Conservation (phyloP, 2,113 vertebrate species). For the Neomonachus schauinslandi region DNA sequence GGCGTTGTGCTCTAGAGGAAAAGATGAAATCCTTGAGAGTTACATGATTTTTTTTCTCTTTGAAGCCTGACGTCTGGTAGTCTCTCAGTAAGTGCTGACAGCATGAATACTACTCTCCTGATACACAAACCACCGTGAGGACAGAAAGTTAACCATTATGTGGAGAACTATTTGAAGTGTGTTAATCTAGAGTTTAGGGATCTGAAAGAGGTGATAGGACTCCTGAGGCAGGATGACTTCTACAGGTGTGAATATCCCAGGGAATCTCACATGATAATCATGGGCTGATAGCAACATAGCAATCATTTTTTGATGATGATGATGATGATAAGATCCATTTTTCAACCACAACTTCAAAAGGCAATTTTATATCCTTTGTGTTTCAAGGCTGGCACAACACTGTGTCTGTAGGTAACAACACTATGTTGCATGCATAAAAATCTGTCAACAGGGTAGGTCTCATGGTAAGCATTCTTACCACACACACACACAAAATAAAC, state of each 20-base stretch:
- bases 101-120: not conserved
- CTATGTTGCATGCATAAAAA: not conserved
- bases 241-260: not conserved
- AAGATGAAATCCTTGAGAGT: not conserved
- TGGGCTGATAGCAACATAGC: not conserved
- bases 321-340: not conserved
- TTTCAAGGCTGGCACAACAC: not conserved
- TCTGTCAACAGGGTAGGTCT: not conserved
- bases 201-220: not conserved
- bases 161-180: not conserved
- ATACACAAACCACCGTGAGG: not conserved
- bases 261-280: not conserved
- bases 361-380: not conserved
- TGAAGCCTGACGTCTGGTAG: not conserved
- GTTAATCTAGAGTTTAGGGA: not conserved
- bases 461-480: not conserved
- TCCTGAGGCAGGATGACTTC: not conserved
- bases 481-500: not conserved
- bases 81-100: not conserved
- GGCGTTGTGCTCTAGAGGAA: not conserved
- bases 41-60: not conserved
- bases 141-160: not conserved
- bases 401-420: no score
- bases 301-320: not conserved
- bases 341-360: not conserved